Percentiles rank a stretch among this genome's conserved stretches.
Evolutionary conservation across 2,797 vertebrate genomes (phyloP).

Genomic region (Xenopus petersii): DNA sequence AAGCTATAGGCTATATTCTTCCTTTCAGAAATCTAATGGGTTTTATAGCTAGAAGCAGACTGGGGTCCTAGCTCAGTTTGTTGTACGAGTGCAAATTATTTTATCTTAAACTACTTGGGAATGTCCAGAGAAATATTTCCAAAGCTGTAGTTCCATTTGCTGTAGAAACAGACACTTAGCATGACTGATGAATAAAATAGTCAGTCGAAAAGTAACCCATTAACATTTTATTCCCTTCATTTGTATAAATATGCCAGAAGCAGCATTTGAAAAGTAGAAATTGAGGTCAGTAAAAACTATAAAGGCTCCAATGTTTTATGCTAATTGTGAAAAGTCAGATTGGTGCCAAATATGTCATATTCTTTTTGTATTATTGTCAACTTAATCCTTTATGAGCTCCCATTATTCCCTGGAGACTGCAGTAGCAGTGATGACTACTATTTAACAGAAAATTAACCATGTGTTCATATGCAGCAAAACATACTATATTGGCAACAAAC

Average conservation of each 20-base stretch:
- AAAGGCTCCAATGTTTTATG: conserved; percentile 20
- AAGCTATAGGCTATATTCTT: too few species aligned
- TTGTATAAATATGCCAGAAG: conserved; percentile 7
- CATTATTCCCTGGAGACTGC: conserved; percentile 13
- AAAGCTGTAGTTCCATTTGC: too few species aligned
- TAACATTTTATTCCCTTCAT: conserved; percentile 4
- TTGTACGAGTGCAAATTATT: too few species aligned
- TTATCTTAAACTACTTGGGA: too few species aligned
- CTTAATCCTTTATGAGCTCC: conserved; percentile 8
- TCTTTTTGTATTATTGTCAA: conserved; percentile 23
- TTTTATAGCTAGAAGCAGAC: too few species aligned
- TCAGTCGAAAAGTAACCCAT: background rate
- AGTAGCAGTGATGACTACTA: background rate
- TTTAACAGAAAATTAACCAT: background rate
- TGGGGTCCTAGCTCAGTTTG: too few species aligned
- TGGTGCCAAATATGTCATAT: conserved; percentile 25
- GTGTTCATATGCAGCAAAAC: too few species aligned
- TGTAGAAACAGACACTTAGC: too few species aligned
- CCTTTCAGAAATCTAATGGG: too few species aligned
- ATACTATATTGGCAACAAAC: too few species aligned
- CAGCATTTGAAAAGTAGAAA: conserved; percentile 9
- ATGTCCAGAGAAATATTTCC: too few species aligned
- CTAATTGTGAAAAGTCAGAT: conserved; percentile 17
- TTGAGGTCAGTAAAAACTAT: conserved; percentile 14
- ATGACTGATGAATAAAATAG: too few species aligned